A percentile compares a stretch with the other conserved stretches of the same genome.
These are phyloP conservation scores for Sinelater perroti DNA, from an alignment of 2,888 invertebrate species.

Conservation along the genomic window DNA sequence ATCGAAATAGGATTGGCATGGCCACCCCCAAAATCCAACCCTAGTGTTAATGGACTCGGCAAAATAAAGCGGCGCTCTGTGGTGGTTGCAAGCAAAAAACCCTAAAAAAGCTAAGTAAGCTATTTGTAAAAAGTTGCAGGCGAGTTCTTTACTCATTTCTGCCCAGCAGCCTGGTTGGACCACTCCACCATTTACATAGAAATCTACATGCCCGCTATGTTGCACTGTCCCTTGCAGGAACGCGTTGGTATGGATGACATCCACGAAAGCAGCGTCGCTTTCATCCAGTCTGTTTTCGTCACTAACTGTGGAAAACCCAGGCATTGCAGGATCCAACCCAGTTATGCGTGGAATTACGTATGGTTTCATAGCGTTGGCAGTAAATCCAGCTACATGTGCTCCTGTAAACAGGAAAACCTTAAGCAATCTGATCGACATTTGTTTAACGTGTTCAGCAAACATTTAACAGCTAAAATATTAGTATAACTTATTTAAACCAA, in stretches of 20 bases:
- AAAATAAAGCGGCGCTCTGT: conserved; percentile 70
- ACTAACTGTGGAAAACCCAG: conserved; percentile 68
- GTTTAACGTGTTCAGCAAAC: too few relatives aligned
- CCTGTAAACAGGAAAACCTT: conserved; percentile 58
- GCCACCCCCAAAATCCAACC: conserved; percentile 74
- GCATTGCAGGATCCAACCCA: conserved; percentile 76
- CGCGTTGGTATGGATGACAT: conserved; percentile 77
- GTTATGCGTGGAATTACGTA: conserved; percentile 69
- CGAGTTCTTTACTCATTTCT: conserved; percentile 54
- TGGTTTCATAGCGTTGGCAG: conserved; percentile 64
- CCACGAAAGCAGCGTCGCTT: conserved; percentile 73
- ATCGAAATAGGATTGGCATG: conserved; percentile 66
- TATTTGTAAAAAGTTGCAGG: background rate
- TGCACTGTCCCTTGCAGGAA: conserved; percentile 73
- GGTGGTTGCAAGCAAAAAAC: conserved; percentile 72
- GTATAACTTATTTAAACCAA: too few relatives aligned
- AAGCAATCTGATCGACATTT: too few relatives aligned
- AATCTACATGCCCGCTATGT: conserved; percentile 74
- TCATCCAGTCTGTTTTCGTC: conserved; percentile 68
- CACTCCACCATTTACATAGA: conserved; percentile 76
- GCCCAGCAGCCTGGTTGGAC: conserved; percentile 73
- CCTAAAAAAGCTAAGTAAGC: conserved; percentile 53
- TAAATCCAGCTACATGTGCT: conserved; percentile 68
- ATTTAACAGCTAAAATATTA: too few relatives aligned
- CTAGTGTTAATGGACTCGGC: conserved; percentile 70